Percentiles rank a stretch among this genome's conserved stretches.
Conservation (phyloP, 1,140 invertebrate species). For the Glomeris maerens region DNA sequence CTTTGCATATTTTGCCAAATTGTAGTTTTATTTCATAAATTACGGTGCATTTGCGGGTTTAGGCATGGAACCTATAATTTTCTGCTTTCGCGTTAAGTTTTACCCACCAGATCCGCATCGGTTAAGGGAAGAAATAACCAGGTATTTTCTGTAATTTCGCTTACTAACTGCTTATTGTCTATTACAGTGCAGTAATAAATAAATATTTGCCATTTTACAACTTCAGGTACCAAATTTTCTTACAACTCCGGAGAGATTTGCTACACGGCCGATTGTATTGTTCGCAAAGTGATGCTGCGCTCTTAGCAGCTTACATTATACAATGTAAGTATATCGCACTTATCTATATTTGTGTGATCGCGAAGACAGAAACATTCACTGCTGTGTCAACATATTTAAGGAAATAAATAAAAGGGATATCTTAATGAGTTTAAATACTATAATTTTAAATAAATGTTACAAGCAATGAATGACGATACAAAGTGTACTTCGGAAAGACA, state of each 20-base stretch:
- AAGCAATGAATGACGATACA: too few relatives aligned
- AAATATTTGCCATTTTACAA: background rate
- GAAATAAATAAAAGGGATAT: too few relatives aligned
- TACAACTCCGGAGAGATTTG: constrained; percentile 86
- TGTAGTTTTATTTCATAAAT: constrained; percentile 1
- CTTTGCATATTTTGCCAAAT: background rate
- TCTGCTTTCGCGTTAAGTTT: constrained; percentile 87
- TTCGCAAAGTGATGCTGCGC: constrained; percentile 66
- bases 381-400: too few relatives aligned
- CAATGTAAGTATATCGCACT: constrained; percentile 54
- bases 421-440: too few relatives aligned
- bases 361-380: constrained; percentile 5
- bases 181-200: background rate
- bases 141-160: constrained; percentile 24
- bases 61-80: constrained; percentile 72
- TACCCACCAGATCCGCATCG: constrained; percentile 78
- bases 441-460: too few relatives aligned
- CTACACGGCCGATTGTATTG: constrained; percentile 87
- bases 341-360: constrained; percentile 6
- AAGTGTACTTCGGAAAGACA: too few relatives aligned
- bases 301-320: constrained; percentile 78
- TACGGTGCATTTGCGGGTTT: too few relatives aligned
- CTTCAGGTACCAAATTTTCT: constrained; percentile 71
- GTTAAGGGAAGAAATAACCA: constrained; percentile 71
- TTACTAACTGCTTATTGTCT: background rate